Evolutionary conservation across 2,113 vertebrate species (phyloP).

Genomic region (Regulus satrapa): DNA sequence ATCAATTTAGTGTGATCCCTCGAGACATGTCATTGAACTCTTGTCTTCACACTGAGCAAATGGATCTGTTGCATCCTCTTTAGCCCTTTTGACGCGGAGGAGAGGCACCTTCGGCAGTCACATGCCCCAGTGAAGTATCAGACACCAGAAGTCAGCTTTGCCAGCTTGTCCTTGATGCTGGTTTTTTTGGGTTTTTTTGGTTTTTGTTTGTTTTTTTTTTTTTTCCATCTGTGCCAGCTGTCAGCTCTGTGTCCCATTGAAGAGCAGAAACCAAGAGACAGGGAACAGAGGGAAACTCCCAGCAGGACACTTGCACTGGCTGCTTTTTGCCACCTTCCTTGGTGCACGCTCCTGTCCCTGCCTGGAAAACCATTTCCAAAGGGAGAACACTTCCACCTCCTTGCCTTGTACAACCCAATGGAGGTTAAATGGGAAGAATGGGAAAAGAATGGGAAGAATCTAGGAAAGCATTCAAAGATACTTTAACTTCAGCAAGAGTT

Average conservation of each 20-base stretch:
- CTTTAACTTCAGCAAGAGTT: neutral
- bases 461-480: neutral
- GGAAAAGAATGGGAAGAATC: neutral
- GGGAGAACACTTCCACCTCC: neutral
- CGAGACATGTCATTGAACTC: neutral
- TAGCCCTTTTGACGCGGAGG: neutral
- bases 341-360: accelerated
- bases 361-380: neutral
- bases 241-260: accelerated
- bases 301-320: neutral
- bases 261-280: neutral
- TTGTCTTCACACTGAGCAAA: neutral
- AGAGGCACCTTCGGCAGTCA: accelerated
- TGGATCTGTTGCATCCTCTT: neutral
- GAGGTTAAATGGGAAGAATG: no score
- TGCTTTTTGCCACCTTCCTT: neutral
- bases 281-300: neutral
- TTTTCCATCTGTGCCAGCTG: neutral
- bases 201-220: no score
- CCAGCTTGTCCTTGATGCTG: neutral
- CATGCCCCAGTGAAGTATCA: neutral
- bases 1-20: neutral
- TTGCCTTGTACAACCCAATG: neutral
- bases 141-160: neutral
- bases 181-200: no score